Evolutionary conservation across 2,797 vertebrate species (phyloP).

Genomic region (Neosalanx taihuensis): DNA sequence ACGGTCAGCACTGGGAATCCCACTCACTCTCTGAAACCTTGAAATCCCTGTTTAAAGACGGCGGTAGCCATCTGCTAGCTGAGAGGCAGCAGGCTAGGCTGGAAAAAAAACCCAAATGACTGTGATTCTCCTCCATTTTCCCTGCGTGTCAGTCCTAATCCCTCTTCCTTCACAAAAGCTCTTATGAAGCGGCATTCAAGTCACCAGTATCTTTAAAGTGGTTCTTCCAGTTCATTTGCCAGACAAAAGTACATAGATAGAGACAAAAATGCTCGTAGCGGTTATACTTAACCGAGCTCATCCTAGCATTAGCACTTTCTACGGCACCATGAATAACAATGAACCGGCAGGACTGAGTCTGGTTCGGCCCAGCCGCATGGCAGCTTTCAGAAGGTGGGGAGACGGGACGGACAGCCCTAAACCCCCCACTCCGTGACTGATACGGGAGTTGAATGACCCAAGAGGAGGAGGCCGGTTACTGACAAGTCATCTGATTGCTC

Average conservation of each 20-base stretch:
- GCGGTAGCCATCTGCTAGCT: background rate
- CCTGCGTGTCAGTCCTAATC: background rate
- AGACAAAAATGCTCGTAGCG: background rate
- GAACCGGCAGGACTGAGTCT: too few species aligned
- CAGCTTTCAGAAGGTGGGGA: slow-evolving; percentile 23
- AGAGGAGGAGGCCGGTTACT: slow-evolving; percentile 50
- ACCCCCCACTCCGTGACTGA: slow-evolving; percentile 53
- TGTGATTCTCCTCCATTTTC: too few species aligned
- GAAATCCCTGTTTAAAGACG: background rate
- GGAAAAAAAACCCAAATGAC: too few species aligned
- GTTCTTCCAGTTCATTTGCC: too few species aligned
- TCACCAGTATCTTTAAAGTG: too few species aligned
- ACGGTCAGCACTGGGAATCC: background rate
- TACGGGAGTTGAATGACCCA: slow-evolving; percentile 56
- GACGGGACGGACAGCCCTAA: slow-evolving; percentile 47
- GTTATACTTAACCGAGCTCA: too few species aligned
- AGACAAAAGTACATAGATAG: background rate
- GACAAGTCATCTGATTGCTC: slow-evolving; percentile 42
- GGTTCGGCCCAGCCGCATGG: background rate
- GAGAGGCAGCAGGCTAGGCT: background rate
- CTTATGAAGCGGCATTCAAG: background rate
- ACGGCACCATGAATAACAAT: too few species aligned
- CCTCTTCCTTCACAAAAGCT: background rate
- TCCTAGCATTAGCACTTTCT: too few species aligned
- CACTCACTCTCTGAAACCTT: background rate